Base-by-base conservation (phyloP, 2,113 vertebrate genomes). In the Ovis canadensis region DNA sequence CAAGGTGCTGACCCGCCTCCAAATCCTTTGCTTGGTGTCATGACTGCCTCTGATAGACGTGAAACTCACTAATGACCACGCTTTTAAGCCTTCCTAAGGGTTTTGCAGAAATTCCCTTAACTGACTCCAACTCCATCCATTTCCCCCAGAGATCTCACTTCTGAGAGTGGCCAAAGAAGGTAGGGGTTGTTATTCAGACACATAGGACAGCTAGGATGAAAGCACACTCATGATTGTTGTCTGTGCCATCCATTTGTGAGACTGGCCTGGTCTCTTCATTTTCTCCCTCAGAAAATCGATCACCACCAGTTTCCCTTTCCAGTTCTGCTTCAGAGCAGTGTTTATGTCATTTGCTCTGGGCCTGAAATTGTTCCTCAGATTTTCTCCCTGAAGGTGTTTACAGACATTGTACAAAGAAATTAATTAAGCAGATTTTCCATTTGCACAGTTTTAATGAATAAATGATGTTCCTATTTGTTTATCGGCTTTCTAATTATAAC, bases 391-490 rank as follows among this genome's bases (percentile, higher is more conserved):
- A 95, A 98, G 96, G 93, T 95, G 96, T 97, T 97, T 98, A 96
- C 95, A 98, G 98, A 97, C 93, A 96, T 88, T 97, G 77, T 97
- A 98, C 97, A 98, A 97, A 97, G 97, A 98, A 98, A 98, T 98
- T 98, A 98, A 98, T 98, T 98, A 98, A 97, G 97, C 96, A 96
- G 96, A 96, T 96, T 98, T 98, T 98, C 98, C 98, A 97, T 98
- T 98, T 98, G 95, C 96, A 93, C 97, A 88, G 96, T 97, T 97
- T 98, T 98, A 98, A 98, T 98, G 98, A 98, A 98, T 98, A 98
- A 98, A 98, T 97, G 98, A 97, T 97, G 98, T 96, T 97, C 97
- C 90, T 97, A 94, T 98, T 98, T 98, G 97, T 98, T 98, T 98
- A 98, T 98, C 96, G 62, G 94, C 93, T 98, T 98, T 97, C 98